A percentile compares a stretch with the other conserved stretches of the same genome.
These are phyloP conservation scores for Paradoxurus hermaphroditus DNA, from an alignment of 2,113 vertebrate genomes.

Conservation along the genomic window DNA sequence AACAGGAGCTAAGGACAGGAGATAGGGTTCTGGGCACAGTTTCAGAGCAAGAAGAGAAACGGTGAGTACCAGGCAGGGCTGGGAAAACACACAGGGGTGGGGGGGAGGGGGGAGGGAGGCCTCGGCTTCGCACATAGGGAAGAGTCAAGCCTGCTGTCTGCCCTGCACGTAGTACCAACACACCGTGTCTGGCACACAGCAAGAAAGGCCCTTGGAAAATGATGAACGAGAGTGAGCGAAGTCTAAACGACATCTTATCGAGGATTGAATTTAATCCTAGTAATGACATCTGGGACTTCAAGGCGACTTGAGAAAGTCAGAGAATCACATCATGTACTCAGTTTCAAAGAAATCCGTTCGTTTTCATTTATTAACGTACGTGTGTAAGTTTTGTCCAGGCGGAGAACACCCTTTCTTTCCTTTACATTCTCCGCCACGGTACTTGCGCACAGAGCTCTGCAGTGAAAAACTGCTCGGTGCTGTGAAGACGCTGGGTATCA, in stretches of 20 bases:
- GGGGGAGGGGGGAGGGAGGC: not conserved
- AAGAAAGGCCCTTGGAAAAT: not conserved
- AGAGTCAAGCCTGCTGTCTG: too few species aligned
- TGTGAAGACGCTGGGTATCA: not conserved
- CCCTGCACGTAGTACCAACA: too few species aligned
- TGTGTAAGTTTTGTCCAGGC: not conserved
- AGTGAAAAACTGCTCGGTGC: too few species aligned
- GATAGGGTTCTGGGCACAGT: not conserved
- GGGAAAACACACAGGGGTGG: not conserved
- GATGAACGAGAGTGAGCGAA: not conserved
- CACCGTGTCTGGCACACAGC: not conserved
- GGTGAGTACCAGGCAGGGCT: not conserved
- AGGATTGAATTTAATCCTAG: not conserved
- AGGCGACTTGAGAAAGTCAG: not conserved
- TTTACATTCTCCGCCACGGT: not conserved
- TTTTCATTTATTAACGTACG: not conserved
- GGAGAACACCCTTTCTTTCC: not conserved
- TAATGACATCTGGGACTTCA: not conserved
- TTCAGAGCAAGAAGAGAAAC: not conserved
- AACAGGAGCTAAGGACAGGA: not conserved
- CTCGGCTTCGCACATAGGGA: accelerated
- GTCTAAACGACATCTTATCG: not conserved
- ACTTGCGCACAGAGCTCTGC: too few species aligned
- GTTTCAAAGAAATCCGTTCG: not conserved
- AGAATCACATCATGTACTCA: not conserved